phyloP scores from a whole-genome alignment of 2,797 vertebrate species.

The Dicrostonyx torquatus region DNA sequence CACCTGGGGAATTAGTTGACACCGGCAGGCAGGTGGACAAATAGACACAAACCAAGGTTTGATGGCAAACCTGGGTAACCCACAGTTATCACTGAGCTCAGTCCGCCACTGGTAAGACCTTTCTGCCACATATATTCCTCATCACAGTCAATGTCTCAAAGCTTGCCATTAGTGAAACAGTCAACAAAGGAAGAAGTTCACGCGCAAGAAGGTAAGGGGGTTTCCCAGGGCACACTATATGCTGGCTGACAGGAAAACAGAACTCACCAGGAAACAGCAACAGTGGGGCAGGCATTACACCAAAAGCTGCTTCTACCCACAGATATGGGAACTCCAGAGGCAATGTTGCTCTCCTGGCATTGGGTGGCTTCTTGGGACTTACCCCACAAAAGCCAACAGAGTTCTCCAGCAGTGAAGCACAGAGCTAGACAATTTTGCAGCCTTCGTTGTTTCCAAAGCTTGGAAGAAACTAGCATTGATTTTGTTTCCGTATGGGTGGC shows the following conservation, averaged over 20 bases:
- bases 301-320: background rate
- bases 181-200: accelerated
- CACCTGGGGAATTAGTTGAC: background rate
- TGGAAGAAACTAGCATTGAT: accelerated
- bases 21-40: background rate
- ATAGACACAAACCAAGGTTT: background rate
- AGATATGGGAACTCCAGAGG: background rate
- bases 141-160: background rate
- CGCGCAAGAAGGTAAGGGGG: background rate
- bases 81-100: background rate
- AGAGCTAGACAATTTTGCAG: background rate
- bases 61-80: background rate
- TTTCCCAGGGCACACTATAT: background rate
- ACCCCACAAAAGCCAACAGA: background rate
- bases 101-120: accelerated
- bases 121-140: accelerated
- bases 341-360: accelerated
- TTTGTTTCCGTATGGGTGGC: background rate
- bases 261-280: constrained; percentile 50
- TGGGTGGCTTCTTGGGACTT: accelerated
- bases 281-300: constrained; percentile 5
- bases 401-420: background rate
- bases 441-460: background rate
- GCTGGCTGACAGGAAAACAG: constrained; percentile 61
- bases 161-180: accelerated